Conservation (phyloP, 2,797 vertebrate genomes). For the Margarornis squamiger region DNA sequence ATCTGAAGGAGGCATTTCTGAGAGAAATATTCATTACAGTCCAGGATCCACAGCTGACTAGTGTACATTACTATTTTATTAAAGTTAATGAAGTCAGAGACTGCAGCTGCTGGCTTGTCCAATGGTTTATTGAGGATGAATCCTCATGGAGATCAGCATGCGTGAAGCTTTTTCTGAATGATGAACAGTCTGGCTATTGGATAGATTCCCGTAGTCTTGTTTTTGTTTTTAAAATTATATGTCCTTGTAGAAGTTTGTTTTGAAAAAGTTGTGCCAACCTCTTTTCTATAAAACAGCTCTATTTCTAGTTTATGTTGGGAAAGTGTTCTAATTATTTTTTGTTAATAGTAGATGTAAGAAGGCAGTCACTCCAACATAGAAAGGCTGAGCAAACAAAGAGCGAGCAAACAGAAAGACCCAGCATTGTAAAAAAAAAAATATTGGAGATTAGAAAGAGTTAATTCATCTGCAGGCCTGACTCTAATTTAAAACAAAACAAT, state of each 20-base stretch:
- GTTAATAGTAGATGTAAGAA: not conserved
- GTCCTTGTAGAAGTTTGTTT: not conserved
- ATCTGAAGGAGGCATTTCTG: not conserved
- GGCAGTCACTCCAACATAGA: not conserved
- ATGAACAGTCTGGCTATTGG: not conserved
- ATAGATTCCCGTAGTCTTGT: not conserved
- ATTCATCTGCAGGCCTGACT: not conserved
- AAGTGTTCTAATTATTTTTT: not conserved
- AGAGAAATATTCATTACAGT: not conserved
- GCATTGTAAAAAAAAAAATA: not conserved
- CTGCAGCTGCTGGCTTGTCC: not conserved
- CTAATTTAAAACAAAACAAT: not conserved
- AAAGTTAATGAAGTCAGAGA: not conserved
- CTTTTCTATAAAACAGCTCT: not conserved
- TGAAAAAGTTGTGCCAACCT: not conserved
- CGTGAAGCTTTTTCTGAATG: not conserved
- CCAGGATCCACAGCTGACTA: not conserved
- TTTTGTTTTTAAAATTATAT: not conserved
- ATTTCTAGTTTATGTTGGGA: not conserved
- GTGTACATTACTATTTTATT: not conserved
- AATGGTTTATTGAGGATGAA: not conserved
- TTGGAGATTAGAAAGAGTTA: not conserved
- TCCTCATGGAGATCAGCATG: not conserved
- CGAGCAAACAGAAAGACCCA: not conserved
- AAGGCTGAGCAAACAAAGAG: not conserved